phyloP scores from a whole-genome alignment of 2,797 vertebrate species.

The Sebastes taczanowskii region DNA sequence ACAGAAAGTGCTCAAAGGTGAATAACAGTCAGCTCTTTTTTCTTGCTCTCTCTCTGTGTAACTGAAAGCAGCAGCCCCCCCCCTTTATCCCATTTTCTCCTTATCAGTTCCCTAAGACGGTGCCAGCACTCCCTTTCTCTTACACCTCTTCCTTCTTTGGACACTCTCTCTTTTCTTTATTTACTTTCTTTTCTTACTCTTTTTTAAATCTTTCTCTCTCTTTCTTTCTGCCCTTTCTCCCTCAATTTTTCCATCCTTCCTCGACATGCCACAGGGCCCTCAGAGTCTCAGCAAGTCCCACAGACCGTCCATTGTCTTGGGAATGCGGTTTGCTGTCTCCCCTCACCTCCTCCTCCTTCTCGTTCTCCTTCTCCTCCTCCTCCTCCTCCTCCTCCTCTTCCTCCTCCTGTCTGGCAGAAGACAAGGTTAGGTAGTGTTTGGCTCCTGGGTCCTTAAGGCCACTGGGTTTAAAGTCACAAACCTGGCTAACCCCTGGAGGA shows the following conservation, averaged over 20 bases:
- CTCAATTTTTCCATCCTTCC: constrained; percentile 38
- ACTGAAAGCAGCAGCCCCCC: neutral
- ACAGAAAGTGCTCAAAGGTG: constrained; percentile 14
- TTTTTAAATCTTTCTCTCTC: constrained; percentile 8
- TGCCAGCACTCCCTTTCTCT: constrained; percentile 33
- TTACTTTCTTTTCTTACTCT: neutral
- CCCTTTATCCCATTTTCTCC: constrained; percentile 34
- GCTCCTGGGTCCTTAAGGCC: constrained; percentile 71
- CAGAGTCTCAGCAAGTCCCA: constrained; percentile 67
- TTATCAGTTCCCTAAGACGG: constrained; percentile 36
- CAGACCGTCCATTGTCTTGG: constrained; percentile 82
- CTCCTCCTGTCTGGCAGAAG: constrained; percentile 58
- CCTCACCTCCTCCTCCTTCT: constrained; percentile 40
- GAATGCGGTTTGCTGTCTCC: constrained; percentile 72
- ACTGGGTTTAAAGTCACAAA: constrained; percentile 56
- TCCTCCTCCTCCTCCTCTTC: constrained; percentile 14
- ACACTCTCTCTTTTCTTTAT: neutral
- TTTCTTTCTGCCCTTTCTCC: constrained; percentile 10
- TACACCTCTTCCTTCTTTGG: constrained; percentile 23
- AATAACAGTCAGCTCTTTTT: constrained; percentile 8
- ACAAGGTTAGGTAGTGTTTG: constrained; percentile 65
- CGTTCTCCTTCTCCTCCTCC: constrained; percentile 14
- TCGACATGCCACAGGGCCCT: constrained; percentile 60
- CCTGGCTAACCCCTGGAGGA: constrained; percentile 35
- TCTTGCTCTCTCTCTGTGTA: neutral